A percentile compares a stretch with the other conserved stretches of the same genome.
These are phyloP conservation scores for Nettapus auritus DNA, from an alignment of 2,113 vertebrate genomes.

Conservation along the genomic window DNA sequence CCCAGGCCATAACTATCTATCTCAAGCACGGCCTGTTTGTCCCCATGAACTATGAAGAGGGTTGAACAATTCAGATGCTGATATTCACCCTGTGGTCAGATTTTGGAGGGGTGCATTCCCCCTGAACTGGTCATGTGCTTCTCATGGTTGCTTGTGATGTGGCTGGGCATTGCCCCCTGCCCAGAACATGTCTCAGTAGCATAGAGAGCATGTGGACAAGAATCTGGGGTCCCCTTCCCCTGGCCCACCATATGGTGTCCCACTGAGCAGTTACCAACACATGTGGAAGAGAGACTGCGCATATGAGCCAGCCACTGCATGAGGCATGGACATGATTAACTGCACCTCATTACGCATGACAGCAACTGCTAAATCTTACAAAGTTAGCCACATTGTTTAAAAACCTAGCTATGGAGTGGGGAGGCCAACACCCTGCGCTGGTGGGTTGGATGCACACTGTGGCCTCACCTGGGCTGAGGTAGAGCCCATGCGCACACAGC, in stretches of 20 bases:
- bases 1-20: accelerated
- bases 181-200: background rate
- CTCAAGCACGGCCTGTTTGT: background rate
- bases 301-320: conserved; percentile 6
- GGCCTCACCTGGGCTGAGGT: background rate
- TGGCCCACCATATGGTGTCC: background rate
- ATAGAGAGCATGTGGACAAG: background rate
- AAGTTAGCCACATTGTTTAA: conserved; percentile 28
- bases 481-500: background rate
- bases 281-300: background rate
- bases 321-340: conserved; percentile 3
- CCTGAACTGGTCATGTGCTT: background rate
- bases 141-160: accelerated
- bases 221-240: background rate
- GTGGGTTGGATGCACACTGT: background rate
- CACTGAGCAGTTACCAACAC: accelerated
- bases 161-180: background rate
- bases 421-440: background rate
- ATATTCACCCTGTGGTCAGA: background rate
- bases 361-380: background rate
- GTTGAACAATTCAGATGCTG: background rate
- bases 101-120: background rate
- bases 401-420: background rate
- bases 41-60: accelerated
- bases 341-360: background rate